phyloP scores from a whole-genome alignment of 2,888 invertebrate genomes.

The Theretra japonica region DNA sequence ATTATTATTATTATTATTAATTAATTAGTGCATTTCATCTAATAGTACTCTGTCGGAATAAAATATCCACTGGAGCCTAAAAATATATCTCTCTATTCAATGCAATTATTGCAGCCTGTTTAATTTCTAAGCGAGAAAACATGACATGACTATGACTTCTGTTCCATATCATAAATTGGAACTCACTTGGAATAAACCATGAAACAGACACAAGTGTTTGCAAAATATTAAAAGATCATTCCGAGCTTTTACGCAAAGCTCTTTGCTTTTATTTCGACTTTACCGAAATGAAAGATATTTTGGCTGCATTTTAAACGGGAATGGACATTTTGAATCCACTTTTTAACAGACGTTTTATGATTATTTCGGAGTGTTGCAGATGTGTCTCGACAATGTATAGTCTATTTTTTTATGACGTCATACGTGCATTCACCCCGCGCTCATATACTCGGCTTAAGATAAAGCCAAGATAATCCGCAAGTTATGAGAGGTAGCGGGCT shows the following conservation, averaged over 20 bases:
- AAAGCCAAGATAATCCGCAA: background rate
- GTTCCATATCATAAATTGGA: too few species aligned
- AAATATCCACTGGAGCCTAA: too few species aligned
- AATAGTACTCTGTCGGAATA: too few species aligned
- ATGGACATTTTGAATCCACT: background rate
- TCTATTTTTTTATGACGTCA: constrained; percentile 30
- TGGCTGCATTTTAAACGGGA: background rate
- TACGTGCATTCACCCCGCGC: constrained; percentile 38
- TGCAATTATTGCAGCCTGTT: too few species aligned
- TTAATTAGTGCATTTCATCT: too few species aligned
- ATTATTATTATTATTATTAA: too few species aligned
- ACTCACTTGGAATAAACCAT: background rate
- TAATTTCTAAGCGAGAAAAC: too few species aligned
- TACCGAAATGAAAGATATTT: background rate
- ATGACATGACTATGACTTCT: too few species aligned
- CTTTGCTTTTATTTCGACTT: background rate
- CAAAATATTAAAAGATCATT: background rate
- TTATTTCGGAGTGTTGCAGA: background rate
- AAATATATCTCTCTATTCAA: too few species aligned
- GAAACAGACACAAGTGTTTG: background rate
- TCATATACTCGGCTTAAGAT: constrained; percentile 24
- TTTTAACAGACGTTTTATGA: background rate
- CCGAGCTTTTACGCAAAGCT: background rate
- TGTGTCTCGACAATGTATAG: background rate
- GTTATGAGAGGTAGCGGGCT: constrained; percentile 2